phyloP scores from a whole-genome alignment of 2,113 vertebrate species.

The Siphamia tubifer region DNA sequence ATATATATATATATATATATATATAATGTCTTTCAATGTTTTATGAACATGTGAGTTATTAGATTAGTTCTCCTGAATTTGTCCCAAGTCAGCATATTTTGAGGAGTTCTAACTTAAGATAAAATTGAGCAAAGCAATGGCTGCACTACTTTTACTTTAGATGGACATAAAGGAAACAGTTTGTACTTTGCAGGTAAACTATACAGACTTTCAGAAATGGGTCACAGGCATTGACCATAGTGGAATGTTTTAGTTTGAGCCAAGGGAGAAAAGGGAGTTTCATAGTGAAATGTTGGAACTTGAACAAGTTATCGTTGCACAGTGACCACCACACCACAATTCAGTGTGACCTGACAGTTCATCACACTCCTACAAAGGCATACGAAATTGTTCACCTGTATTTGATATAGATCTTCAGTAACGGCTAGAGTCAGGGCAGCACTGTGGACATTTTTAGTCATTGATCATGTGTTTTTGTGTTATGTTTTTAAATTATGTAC shows the following conservation, averaged over 20 bases:
- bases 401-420: too few species aligned
- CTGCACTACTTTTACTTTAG: conserved; percentile 11
- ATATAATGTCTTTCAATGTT: background rate
- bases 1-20: background rate
- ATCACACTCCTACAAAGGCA: too few species aligned
- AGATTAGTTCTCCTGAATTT: too few species aligned
- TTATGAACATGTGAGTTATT: conserved; percentile 4
- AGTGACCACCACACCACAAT: too few species aligned
- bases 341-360: too few species aligned
- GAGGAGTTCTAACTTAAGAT: background rate
- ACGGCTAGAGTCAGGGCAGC: too few species aligned
- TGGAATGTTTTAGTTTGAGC: conserved; percentile 10
- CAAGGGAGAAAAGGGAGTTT: conserved; percentile 10
- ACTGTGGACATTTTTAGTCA: too few species aligned
- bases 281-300: too few species aligned
- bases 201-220: conserved; percentile 26
- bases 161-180: conserved; percentile 8
- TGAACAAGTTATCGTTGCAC: too few species aligned
- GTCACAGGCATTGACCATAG: background rate
- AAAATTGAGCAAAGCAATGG: background rate
- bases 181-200: conserved; percentile 19
- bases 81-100: background rate
- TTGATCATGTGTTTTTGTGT: too few species aligned
- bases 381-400: too few species aligned
- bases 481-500: too few species aligned